phyloP scores from a whole-genome alignment of 2,888 invertebrate species.

The Apoda limacodes region DNA sequence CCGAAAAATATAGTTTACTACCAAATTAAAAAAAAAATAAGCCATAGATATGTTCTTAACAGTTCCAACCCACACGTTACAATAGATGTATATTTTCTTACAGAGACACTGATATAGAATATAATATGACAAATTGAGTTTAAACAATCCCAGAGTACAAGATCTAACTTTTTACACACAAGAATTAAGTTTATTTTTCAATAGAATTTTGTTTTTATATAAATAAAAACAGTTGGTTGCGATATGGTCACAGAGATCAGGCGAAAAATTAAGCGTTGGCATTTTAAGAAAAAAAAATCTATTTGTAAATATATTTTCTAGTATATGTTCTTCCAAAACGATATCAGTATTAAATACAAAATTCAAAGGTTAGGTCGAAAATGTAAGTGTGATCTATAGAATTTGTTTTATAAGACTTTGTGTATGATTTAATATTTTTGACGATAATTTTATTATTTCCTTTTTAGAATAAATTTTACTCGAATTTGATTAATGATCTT shows the following conservation, averaged over 20 bases:
- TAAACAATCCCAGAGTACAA: slow-evolving; percentile 69
- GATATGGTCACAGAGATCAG: slow-evolving; percentile 62
- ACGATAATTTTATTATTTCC: slow-evolving; percentile 35
- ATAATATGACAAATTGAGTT: slow-evolving; percentile 63
- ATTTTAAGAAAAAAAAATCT: slow-evolving; percentile 34
- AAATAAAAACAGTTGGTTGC: slow-evolving; percentile 58
- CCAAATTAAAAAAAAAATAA: too few relatives aligned
- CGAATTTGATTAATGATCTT: slow-evolving; percentile 61
- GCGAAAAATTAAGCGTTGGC: slow-evolving; percentile 62
- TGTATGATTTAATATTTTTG: too few relatives aligned
- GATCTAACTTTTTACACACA: slow-evolving; percentile 68
- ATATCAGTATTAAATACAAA: slow-evolving; percentile 70
- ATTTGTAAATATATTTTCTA: slow-evolving; percentile 68
- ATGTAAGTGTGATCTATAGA: slow-evolving; percentile 66
- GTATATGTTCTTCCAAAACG: slow-evolving; percentile 56
- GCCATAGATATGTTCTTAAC: slow-evolving; percentile 22
- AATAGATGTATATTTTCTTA: slow-evolving; percentile 69
- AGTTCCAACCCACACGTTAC: slow-evolving; percentile 46
- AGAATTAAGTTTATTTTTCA: slow-evolving; percentile 40
- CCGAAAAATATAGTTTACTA: too few relatives aligned
- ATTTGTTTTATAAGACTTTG: slow-evolving; percentile 44
- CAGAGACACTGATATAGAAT: slow-evolving; percentile 57
- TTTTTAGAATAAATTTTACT: slow-evolving; percentile 49
- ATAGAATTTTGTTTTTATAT: slow-evolving; percentile 28
- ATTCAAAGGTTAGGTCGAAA: slow-evolving; percentile 67